These are phyloP conservation scores for Morbakka virulenta DNA, from an alignment of 30 jellyfish, hydroid and myxozoan genomes.

Conservation along the genomic window DNA sequence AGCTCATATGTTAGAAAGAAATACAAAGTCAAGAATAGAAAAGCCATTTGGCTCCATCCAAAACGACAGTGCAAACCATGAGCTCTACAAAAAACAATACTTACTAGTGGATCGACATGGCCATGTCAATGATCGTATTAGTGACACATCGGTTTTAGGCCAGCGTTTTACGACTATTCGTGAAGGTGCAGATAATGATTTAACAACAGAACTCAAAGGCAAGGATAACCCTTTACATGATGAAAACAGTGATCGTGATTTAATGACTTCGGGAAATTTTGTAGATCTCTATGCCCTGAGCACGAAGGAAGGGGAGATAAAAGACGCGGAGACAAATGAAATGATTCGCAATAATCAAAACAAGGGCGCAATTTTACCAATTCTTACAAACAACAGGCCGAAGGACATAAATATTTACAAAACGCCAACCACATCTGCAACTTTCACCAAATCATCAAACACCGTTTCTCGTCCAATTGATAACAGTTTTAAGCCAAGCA, in stretches of 20 bases:
- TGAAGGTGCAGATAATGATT: background rate
- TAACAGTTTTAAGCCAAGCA: background rate
- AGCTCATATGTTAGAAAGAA: too few relatives aligned
- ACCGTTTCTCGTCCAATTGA: background rate
- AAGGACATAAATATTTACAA: background rate
- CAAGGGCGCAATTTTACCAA: constrained; percentile 59
- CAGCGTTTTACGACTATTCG: background rate
- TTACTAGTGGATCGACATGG: background rate
- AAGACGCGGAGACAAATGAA: constrained; percentile 40
- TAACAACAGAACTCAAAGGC: too few relatives aligned
- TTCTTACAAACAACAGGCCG: background rate
- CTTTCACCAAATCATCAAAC: background rate
- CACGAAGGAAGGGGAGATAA: constrained; percentile 31
- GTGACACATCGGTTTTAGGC: background rate
- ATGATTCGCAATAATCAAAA: constrained; percentile 41
- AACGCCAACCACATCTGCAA: background rate
- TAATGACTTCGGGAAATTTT: background rate
- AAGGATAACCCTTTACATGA: background rate
- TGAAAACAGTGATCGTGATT: background rate
- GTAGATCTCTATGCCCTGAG: background rate
- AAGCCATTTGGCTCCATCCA: too few relatives aligned
- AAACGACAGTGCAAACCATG: background rate
- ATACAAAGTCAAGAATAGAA: too few relatives aligned
- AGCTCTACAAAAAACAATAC: background rate
- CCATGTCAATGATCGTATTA: background rate